Evolutionary conservation across 2,888 invertebrate genomes (phyloP).

Genomic region (Brenthis hecate): DNA sequence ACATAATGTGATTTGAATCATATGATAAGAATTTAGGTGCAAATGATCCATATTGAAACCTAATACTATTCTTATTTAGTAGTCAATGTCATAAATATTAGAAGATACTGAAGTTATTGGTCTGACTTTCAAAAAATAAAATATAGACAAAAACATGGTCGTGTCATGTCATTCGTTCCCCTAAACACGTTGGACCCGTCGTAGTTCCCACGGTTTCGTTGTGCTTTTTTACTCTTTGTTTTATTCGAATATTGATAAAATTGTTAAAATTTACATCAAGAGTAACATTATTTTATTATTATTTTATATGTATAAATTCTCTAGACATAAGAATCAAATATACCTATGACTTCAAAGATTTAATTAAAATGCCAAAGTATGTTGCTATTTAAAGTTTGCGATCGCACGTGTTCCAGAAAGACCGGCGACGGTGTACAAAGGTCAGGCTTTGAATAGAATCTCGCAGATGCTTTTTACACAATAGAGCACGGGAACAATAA

Average conservation of each 20-base stretch:
- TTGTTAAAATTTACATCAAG: no score
- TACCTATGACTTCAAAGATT: constrained; percentile 21
- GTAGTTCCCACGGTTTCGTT: constrained; percentile 17
- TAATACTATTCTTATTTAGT: constrained; percentile 7
- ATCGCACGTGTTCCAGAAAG: constrained; percentile 58
- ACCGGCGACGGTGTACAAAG: constrained; percentile 55
- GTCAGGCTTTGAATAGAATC: constrained; percentile 67
- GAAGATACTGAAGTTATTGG: background rate
- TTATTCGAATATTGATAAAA: background rate
- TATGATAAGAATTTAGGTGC: no score
- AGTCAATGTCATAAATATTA: background rate
- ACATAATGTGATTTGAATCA: no score
- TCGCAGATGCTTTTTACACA: constrained; percentile 68
- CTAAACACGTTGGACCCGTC: constrained; percentile 5
- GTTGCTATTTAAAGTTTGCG: constrained; percentile 48
- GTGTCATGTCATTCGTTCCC: constrained; percentile 17
- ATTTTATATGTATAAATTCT: background rate
- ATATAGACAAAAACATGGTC: constrained; percentile 9
- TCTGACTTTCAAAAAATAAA: constrained; percentile 3
- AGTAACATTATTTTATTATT: no score
- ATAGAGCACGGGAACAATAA: constrained; percentile 56
- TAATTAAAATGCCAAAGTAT: constrained; percentile 50
- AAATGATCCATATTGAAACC: no score
- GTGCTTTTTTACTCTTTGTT: background rate
- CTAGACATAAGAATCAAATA: constrained; percentile 12